Base-by-base conservation (phyloP, 1,140 invertebrate genomes). In the Drosophila nigrodunni region DNA sequence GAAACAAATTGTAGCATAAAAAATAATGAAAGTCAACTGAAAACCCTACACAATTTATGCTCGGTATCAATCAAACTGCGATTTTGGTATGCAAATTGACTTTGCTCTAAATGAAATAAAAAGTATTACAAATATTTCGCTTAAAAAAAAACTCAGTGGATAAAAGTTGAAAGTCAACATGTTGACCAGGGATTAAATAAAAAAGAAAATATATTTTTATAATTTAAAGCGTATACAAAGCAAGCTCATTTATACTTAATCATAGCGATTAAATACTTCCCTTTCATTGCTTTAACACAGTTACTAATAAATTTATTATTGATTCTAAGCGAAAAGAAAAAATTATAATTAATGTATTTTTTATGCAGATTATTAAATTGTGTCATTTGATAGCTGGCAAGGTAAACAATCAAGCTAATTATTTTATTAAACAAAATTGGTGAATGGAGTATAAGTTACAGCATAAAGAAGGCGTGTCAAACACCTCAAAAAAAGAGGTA, bases 211-310 rank as follows among this genome's bases (percentile, higher is more conserved):
- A 54, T 35, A 54, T 35, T n/a, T 54, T n/a, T 54, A 54, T 35
- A 54, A 54, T 54, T 35, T 13, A 54, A 54, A 54, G 35, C 34
- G 35, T 35, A 54, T 18, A 35, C n/a, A 54, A 37, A 54, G 13
- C 50, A 54, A 37, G 30, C 13, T 54, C 15, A 37, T 35, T 35
- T 54, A n/a, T 10, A 15, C 34, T 37, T 54, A 37, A 54, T 54
- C 34, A 7, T 35, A 52, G 50, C 50, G 50, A 35, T 52, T 52
- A 52, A 52, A 34, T 35, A 3, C 30, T 34, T 2, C 30, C 7
- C 6, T 43, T 13, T 6, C 39, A 43, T 10, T 43, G 25, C 11
- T 5, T 6, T n/a, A 50, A 30, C 25, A 50, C 30, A 18, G 7
- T 6, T 30, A 30, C 25, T 13, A 34, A n/a, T 30, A n/a, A 52